These are phyloP conservation scores for Samia ricini DNA, from an alignment of 1,140 invertebrate species.

Conservation along the genomic window DNA sequence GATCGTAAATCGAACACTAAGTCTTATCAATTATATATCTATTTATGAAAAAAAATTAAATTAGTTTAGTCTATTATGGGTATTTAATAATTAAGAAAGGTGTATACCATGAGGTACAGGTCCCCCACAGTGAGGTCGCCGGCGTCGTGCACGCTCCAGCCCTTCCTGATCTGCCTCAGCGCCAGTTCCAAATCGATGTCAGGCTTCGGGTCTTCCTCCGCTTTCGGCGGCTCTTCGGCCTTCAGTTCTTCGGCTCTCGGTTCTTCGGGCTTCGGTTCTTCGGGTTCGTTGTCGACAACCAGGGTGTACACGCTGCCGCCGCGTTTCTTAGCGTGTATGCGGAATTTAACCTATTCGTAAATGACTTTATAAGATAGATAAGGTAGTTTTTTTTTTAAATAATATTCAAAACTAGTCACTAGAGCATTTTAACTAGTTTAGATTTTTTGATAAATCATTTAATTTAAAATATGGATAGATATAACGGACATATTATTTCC, in stretches of 20 bases:
- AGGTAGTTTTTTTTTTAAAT: too few relatives aligned
- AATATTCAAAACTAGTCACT: too few relatives aligned
- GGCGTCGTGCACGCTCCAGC: conserved; percentile 88
- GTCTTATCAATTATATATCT: too few relatives aligned
- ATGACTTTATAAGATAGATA: too few relatives aligned
- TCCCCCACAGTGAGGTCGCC: conserved; percentile 91
- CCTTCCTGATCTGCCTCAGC: conserved; percentile 81
- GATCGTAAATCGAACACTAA: too few relatives aligned
- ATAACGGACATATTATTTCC: too few relatives aligned
- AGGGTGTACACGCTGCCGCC: conserved; percentile 60
- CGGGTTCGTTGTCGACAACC: conserved; percentile 48
- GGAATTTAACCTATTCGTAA: conserved; percentile 58
- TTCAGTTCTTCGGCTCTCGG: conserved; percentile 35
- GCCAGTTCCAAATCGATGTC: conserved; percentile 69
- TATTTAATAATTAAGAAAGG: too few relatives aligned
- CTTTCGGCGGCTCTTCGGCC: conserved; percentile 31
- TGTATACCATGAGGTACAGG: conserved; percentile 90
- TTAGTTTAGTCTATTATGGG: too few relatives aligned
- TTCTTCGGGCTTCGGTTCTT: conserved; percentile 34
- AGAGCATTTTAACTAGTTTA: too few relatives aligned
- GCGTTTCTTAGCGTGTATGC: conserved; percentile 56
- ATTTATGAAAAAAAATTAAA: neutral
- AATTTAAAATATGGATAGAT: too few relatives aligned
- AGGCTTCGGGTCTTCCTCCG: conserved; percentile 46
- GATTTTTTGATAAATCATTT: too few relatives aligned